Percentiles rank a stretch among this genome's conserved stretches.
Conservation (phyloP, 2,113 vertebrate species). For the Phaetusa simplex region DNA sequence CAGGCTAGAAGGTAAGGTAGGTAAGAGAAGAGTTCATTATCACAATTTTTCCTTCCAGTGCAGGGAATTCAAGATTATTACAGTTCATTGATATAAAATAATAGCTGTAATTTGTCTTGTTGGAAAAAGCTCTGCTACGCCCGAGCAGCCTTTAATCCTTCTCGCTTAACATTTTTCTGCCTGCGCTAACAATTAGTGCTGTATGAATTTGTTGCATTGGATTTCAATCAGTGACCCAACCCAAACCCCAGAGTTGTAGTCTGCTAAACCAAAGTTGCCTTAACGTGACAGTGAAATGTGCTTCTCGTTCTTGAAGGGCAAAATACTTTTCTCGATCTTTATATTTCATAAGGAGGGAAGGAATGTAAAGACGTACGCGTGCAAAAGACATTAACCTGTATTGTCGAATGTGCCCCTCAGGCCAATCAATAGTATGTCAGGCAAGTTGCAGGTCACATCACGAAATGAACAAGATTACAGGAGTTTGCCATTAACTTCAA, state of each 20-base stretch:
- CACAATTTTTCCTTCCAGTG: neutral
- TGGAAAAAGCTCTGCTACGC: neutral
- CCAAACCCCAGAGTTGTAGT: neutral
- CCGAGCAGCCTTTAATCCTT: conserved; percentile 22
- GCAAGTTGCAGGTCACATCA: neutral
- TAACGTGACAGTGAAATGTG: neutral
- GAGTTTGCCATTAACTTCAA: neutral
- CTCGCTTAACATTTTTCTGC: neutral
- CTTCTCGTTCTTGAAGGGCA: neutral
- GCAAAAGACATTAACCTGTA: neutral
- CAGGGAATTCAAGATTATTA: neutral
- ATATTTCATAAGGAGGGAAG: neutral
- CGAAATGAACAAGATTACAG: neutral
- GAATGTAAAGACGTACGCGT: neutral
- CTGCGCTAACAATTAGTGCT: neutral
- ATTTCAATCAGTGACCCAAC: neutral
- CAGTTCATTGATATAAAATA: conserved; percentile 28
- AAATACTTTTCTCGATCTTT: neutral
- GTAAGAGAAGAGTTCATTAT: neutral
- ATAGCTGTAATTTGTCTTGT: conserved; percentile 7
- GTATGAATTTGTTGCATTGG: neutral
- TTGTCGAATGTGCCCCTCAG: neutral
- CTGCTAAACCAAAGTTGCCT: neutral
- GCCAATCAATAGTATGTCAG: neutral
- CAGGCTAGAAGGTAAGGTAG: neutral